Base-by-base conservation (phyloP, 2,888 invertebrate species). In the Thecocarcelia acutangulata region DNA sequence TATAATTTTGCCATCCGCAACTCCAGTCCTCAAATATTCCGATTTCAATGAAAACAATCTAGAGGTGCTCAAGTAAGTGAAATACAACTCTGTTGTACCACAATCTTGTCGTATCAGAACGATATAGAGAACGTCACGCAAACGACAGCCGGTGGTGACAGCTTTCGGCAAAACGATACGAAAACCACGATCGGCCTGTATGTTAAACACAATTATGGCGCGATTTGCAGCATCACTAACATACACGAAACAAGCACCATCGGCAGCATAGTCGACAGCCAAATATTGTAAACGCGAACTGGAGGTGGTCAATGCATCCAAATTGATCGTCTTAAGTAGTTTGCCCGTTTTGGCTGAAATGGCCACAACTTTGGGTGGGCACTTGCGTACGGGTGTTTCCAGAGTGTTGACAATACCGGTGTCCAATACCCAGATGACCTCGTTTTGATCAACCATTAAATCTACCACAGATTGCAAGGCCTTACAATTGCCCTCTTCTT, bases 391-490 rank as follows among this genome's bases (percentile, higher is more conserved):
- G 0, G 95, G 94, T 0, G 92, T 91, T 77, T 93, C 93, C 73
- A 95, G 86, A 0, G 94, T 94, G 84, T 95, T 94, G 0, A 94
- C 92, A 54, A 95, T 92, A 13, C 96, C 96, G 12, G 92, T 92
- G 87, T 96, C 95, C 80, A 96, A 90, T 0, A 94, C 92, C 96
- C 96, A 96, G 9, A 96, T 91, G 81, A 94, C 93, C 58, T 94
- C 93, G 88, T 94, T 92, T 48, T 89, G 89, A 84, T 94, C 94
- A 28, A 93, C 88, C 87, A 92, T 91, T 66, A 95, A 89, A 86
- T 96, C 95, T 0, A 95, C 93, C 1, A 93, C 95, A 69, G 93
- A 95, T 86, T 95, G 95, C 17, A 96, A 90, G 0, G 93, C 93
- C 40, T 92, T 91, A 86, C 93, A 94, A 90, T 93, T 93, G 74